phyloP scores from a whole-genome alignment of 2,797 vertebrate species.

The Gymnocypris eckloni region DNA sequence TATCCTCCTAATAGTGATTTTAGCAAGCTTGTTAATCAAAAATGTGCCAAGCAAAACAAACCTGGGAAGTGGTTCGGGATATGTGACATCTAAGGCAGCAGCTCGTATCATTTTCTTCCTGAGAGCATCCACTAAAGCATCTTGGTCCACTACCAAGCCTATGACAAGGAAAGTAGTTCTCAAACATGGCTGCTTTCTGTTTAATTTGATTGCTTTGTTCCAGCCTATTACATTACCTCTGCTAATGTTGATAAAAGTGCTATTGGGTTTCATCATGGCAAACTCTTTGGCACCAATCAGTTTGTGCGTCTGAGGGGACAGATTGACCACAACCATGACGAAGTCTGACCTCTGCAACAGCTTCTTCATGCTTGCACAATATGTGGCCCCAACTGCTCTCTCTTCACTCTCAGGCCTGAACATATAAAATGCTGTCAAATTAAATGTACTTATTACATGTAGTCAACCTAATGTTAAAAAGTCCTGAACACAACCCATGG shows the following conservation, averaged over 20 bases:
- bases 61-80: slow-evolving; percentile 77
- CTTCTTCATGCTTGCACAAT: slow-evolving; percentile 77
- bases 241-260: slow-evolving; percentile 80
- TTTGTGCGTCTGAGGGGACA: slow-evolving; percentile 74
- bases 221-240: slow-evolving; percentile 73
- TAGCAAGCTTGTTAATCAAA: neutral
- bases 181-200: neutral
- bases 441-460: neutral
- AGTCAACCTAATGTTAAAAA: neutral
- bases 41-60: slow-evolving; percentile 14
- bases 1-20: neutral
- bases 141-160: slow-evolving; percentile 83
- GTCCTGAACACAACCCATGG: neutral
- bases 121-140: slow-evolving; percentile 81
- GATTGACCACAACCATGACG: slow-evolving; percentile 74
- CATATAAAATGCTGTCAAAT: slow-evolving; percentile 9
- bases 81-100: slow-evolving; percentile 82
- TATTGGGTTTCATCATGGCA: slow-evolving; percentile 79
- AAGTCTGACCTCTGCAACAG: slow-evolving; percentile 81
- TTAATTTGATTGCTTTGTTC: neutral
- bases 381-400: slow-evolving; percentile 75
- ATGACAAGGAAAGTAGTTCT: slow-evolving; percentile 31
- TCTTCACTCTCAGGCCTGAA: slow-evolving; percentile 78
- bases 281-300: slow-evolving; percentile 79
- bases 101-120: slow-evolving; percentile 75